Conservation (phyloP, 2,797 vertebrate genomes). For the Hypotaenidia okinawae region DNA sequence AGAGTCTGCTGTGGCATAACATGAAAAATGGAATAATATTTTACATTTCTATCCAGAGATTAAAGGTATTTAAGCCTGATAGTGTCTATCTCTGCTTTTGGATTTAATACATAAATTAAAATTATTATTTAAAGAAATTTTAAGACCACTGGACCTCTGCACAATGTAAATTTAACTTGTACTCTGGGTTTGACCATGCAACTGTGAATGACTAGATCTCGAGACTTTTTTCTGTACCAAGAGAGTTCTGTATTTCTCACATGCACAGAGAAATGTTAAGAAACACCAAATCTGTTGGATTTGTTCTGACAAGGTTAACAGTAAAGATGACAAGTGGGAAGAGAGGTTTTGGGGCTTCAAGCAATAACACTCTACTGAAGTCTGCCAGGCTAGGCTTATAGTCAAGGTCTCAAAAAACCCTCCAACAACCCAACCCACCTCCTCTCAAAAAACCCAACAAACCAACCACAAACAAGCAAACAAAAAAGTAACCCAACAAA, state of each 20-base stretch:
- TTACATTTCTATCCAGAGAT: neutral
- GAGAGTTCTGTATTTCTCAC: neutral
- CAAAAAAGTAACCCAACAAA: too few species aligned
- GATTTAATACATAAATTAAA: too few species aligned
- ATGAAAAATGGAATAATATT: neutral
- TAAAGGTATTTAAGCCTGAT: neutral
- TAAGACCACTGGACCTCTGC: neutral
- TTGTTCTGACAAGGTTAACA: neutral
- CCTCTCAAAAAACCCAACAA: too few species aligned
- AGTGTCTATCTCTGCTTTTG: neutral
- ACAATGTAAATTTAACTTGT: neutral
- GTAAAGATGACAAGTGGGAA: neutral
- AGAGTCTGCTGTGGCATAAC: neutral
- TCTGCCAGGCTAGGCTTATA: neutral
- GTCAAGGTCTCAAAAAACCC: neutral
- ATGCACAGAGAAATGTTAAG: neutral
- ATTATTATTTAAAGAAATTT: neutral
- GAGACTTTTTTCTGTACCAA: too few species aligned
- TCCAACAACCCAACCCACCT: too few species aligned
- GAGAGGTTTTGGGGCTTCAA: neutral
- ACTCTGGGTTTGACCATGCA: neutral
- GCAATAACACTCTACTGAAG: neutral
- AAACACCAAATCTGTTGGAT: neutral
- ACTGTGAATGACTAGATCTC: neutral
- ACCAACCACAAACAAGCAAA: neutral